Base-by-base conservation (phyloP, 2,888 invertebrate species). In the Oscheius sp. region DNA sequence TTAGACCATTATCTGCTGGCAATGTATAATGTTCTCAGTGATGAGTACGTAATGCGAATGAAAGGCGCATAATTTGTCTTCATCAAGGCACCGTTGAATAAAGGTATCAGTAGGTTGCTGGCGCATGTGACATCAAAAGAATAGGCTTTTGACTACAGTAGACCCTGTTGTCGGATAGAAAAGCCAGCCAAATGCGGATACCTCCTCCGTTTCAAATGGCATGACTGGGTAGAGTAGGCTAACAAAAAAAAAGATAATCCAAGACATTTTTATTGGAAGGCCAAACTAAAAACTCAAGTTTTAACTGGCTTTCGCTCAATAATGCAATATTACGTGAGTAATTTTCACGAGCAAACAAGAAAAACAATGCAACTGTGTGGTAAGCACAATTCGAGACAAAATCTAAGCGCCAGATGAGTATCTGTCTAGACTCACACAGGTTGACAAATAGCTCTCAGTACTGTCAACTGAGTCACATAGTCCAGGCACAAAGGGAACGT, bases 41-140 rank as follows among this genome's bases (percentile, higher is more conserved):
- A 59, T 59, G 59, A 59, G 59, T 30, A 44, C 59, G 59, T 59
- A 59, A 59, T 54, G 30, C 20, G 41, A 59, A 44, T 59, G 59
- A 59, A 59, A 59, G 59, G 59, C 59, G 59, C 59, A 59, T 59
- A 59, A 59, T 59, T 59, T 59, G 59, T 59, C 59, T 24, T 59
- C 59, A 59, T 59, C 59, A 59, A 30, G 44, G 59, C 44, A 59
- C 28, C 44, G 41, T 59, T 59, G 59, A 59, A 59, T 59, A 59
- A 59, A 59, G 59, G 59, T 59, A 59, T 59, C 59, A 59, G 44
- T 59, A 26, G 30, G 28, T 26, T 41, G 41, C 44, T 59, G 59
- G 50, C 9, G 22, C 59, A 59, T 59, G 59, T 59, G 59, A 59
- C 59, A 59, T 44, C 44, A 59, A 44, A 24, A 59, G 59, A 59